phyloP scores from a whole-genome alignment of 2,797 vertebrate genomes.

The Cossypha niveicapilla region DNA sequence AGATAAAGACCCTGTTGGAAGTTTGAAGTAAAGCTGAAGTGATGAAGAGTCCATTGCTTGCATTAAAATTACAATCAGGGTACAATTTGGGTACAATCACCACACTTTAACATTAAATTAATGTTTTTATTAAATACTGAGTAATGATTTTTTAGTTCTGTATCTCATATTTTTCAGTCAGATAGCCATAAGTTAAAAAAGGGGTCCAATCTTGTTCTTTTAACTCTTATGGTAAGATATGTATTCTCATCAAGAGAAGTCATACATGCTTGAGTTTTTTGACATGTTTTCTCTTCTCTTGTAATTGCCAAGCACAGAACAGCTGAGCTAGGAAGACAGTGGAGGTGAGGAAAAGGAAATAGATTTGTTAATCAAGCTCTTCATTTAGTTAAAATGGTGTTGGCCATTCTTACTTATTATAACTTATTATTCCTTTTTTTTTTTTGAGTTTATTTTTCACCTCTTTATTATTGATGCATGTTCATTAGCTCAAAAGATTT shows the following conservation, averaged over 20 bases:
- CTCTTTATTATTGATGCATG: neutral
- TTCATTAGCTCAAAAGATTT: neutral
- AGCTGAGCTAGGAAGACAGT: neutral
- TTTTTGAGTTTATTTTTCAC: neutral
- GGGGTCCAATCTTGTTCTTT: neutral
- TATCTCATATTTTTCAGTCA: neutral
- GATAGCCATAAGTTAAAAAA: neutral
- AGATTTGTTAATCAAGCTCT: neutral
- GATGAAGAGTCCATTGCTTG: neutral
- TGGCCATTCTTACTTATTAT: neutral
- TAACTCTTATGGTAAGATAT: neutral
- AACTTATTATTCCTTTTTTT: neutral
- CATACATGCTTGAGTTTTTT: neutral
- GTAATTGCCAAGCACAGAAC: neutral
- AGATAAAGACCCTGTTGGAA: neutral
- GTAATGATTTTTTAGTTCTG: neutral
- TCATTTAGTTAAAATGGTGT: neutral
- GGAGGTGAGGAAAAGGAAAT: neutral
- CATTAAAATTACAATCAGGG: neutral
- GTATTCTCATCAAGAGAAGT: neutral
- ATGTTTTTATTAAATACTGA: neutral
- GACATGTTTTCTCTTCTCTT: neutral
- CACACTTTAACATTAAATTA: neutral
- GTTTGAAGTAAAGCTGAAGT: neutral
- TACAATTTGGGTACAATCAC: neutral